phyloP scores from a whole-genome alignment of 2,888 invertebrate genomes.

The Drosophila nr. medialis region DNA sequence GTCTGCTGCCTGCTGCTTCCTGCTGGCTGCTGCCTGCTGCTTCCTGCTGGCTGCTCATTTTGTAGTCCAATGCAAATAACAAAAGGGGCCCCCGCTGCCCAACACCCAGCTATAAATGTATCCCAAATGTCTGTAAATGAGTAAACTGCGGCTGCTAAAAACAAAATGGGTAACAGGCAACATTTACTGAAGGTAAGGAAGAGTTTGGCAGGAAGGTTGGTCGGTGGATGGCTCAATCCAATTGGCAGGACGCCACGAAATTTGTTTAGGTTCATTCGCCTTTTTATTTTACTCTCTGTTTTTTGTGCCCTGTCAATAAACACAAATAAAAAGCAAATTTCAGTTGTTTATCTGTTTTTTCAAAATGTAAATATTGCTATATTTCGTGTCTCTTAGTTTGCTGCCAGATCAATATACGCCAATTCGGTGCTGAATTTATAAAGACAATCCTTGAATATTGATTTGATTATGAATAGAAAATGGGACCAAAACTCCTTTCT shows the following conservation, averaged over 20 bases:
- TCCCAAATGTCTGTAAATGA: constrained; percentile 68
- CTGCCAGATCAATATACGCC: background rate
- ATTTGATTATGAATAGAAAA: constrained; percentile 38
- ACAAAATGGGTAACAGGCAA: constrained; percentile 2
- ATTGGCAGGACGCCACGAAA: constrained; percentile 45
- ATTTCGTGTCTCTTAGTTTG: constrained; percentile 1
- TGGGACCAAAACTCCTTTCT: constrained; percentile 2
- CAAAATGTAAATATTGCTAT: constrained; percentile 28
- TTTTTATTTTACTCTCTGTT: constrained; percentile 12
- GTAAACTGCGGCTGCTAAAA: constrained; percentile 65
- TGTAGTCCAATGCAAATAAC: constrained; percentile 65
- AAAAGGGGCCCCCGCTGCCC: constrained; percentile 39
- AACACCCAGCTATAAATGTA: constrained; percentile 8
- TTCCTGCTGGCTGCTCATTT: constrained; percentile 52
- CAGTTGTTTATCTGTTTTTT: constrained; percentile 26
- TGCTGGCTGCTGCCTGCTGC: constrained; percentile 1
- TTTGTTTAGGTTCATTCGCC: constrained; percentile 62
- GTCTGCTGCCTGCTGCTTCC: too few species aligned
- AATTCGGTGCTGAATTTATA: background rate
- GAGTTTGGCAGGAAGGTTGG: background rate
- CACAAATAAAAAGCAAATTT: constrained; percentile 7
- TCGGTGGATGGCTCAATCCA: constrained; percentile 22
- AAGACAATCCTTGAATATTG: constrained; percentile 20
- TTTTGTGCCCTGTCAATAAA: constrained; percentile 13
- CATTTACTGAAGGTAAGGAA: background rate